Evolutionary conservation across 2,888 invertebrate species (phyloP).

Genomic region (Pogonocherus hispidulus): DNA sequence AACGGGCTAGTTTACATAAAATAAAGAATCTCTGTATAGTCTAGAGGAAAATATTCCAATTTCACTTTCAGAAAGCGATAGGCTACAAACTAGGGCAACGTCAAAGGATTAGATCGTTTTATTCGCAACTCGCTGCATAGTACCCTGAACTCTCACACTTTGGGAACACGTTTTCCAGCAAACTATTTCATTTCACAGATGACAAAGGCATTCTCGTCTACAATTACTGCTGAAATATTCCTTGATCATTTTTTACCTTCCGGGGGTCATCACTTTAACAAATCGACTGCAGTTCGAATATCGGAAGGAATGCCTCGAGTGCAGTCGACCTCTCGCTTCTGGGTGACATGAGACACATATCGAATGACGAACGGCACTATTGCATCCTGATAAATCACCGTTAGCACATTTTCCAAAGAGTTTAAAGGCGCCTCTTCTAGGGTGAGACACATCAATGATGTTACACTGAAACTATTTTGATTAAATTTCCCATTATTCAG

Average conservation of each 20-base stretch:
- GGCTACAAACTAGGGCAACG: too few species aligned
- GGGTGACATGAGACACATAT: conserved; percentile 31
- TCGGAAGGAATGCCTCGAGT: conserved; percentile 26
- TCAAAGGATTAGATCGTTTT: too few species aligned
- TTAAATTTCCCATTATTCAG: too few species aligned
- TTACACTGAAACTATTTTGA: too few species aligned
- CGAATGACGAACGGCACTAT: conserved; percentile 32
- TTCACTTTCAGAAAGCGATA: too few species aligned
- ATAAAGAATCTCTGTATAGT: too few species aligned
- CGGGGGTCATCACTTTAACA: conserved; percentile 30
- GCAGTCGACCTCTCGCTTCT: conserved; percentile 31
- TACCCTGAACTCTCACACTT: neutral
- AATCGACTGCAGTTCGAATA: conserved; percentile 27
- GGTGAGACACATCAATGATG: too few species aligned
- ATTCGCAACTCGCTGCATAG: neutral
- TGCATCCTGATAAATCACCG: conserved; percentile 33
- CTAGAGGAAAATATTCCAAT: too few species aligned
- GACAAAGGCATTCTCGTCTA: conserved; percentile 7
- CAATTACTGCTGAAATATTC: conserved; percentile 8
- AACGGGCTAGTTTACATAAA: too few species aligned
- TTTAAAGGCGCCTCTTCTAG: neutral
- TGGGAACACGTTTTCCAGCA: neutral
- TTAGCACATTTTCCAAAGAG: conserved; percentile 27
- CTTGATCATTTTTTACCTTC: conserved; percentile 16
- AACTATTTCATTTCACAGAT: conserved; percentile 4